phyloP scores from a whole-genome alignment of 2,888 invertebrate genomes.

The Boloria euphrosyne region DNA sequence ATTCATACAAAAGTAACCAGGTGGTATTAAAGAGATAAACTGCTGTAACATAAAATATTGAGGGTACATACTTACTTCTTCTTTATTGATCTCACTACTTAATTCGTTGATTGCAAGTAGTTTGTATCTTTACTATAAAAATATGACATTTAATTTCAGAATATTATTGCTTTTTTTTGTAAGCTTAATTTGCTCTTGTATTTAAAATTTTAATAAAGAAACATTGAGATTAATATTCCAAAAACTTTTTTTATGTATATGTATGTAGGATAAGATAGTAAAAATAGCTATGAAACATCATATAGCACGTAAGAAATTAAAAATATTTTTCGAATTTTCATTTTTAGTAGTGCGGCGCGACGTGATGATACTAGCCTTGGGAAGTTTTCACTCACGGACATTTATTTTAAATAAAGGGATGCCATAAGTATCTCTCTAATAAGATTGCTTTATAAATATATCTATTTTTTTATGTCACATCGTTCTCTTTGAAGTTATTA shows the following conservation, averaged over 20 bases:
- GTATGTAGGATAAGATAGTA: neutral
- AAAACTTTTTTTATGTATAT: neutral
- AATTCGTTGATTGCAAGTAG: too few species aligned
- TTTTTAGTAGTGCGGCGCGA: slow-evolving; percentile 34
- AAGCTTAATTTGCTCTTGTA: too few species aligned
- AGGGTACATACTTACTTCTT: neutral
- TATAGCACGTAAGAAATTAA: slow-evolving; percentile 24
- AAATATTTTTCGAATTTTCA: slow-evolving; percentile 38
- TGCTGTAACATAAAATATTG: slow-evolving; percentile 21
- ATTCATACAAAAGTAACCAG: slow-evolving; percentile 33
- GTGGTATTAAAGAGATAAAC: slow-evolving; percentile 28
- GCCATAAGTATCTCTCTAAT: slow-evolving; percentile 48
- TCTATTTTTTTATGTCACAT: neutral
- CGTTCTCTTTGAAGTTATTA: neutral
- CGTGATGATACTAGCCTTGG: slow-evolving; percentile 42
- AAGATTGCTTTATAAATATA: slow-evolving; percentile 26
- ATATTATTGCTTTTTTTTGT: too few species aligned
- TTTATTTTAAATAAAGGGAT: slow-evolving; percentile 43
- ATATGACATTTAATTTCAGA: too few species aligned
- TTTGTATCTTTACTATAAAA: too few species aligned
- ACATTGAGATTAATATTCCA: too few species aligned
- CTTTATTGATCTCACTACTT: too few species aligned
- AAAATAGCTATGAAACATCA: slow-evolving; percentile 16
- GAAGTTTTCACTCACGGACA: slow-evolving; percentile 44
- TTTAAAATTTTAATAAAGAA: too few species aligned